Conservation (phyloP, 2,888 invertebrate genomes). For the Drosophila mimica region DNA sequence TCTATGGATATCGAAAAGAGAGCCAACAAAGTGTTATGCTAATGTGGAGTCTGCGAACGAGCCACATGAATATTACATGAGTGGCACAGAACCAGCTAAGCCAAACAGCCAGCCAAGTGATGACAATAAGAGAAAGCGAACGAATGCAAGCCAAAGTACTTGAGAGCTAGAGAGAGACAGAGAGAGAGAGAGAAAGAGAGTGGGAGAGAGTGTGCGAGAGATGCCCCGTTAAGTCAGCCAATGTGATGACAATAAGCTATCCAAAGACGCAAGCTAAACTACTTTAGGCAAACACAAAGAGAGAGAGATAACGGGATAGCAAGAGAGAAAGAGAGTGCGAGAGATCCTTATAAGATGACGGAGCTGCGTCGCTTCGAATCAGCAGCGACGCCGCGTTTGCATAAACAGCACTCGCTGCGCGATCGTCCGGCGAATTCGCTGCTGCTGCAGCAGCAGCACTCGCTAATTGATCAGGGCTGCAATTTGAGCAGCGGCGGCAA, state of each 20-base stretch:
- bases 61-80: constrained; percentile 76
- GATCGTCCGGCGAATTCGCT: constrained; percentile 71
- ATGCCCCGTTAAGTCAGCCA: constrained; percentile 4
- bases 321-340: neutral
- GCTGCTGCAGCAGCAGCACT: constrained; percentile 71
- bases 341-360: constrained; percentile 56
- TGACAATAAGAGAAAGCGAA: constrained; percentile 63
- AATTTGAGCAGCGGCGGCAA: constrained; percentile 77
- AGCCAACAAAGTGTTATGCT: constrained; percentile 63
- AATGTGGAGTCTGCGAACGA: constrained; percentile 49
- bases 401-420: constrained; percentile 67
- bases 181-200: neutral
- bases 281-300: neutral
- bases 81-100: constrained; percentile 16
- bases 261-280: neutral
- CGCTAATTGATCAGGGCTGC: constrained; percentile 81
- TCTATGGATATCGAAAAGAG: constrained; percentile 8
- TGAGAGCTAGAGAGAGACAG: neutral
- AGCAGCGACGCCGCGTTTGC: constrained; percentile 47
- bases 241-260: constrained; percentile 17
- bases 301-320: neutral
- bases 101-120: constrained; percentile 54
- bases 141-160: constrained; percentile 6
- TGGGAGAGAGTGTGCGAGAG: neutral
- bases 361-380: constrained; percentile 66